Evolutionary conservation across 2,797 vertebrate genomes (phyloP), one percentile per base, ranked within the genome.

Genomic region (Gallinago solitaria): DNA sequence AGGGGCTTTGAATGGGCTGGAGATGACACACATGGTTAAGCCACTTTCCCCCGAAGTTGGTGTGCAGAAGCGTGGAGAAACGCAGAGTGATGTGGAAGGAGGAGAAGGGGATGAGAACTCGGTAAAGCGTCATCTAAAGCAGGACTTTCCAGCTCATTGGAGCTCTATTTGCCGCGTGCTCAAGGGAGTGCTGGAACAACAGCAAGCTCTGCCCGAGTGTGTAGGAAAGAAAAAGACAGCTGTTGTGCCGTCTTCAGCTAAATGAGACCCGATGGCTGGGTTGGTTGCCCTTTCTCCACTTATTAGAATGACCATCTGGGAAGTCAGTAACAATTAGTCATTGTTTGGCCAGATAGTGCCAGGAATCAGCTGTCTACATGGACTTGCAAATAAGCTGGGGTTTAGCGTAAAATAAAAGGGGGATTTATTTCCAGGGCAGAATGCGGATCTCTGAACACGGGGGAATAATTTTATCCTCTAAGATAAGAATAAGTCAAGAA

Each of bases 231-330:
- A 82, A 92, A 90, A 94, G 94, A 92, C 96, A 95, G 95, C 97
- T 95, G 91, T 96, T 91, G 63, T 78, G 69, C 91, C 80, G 32
- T 74, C 93, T 87, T 95, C 95, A 83, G 16, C 89, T 95, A 90
- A 97, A 95, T 76, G 87, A 93, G 87, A 95, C 68, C 74, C 53
- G 91, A 96, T 77, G 84, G 93, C 94, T 83, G 51, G 47, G 71
- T 93, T 89, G 47, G 75, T 90, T 74, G 71, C 78, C 80, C 95
- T 96, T 96, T 91, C 95, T 95, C 92, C 67, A 60, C 94, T 97
- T 93, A 91, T 90, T 89, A 94, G 82, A 96, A 69, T 89, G 95
- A 94, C 97, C 97, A 90, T 93, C 96, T 97, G 96, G 96, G 94
- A 97, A 90, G 93, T 95, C 93, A 96, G 73, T 91, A 96, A 85